phyloP scores from a whole-genome alignment of 2,113 vertebrate species.

The Zosterops hypoxanthus region DNA sequence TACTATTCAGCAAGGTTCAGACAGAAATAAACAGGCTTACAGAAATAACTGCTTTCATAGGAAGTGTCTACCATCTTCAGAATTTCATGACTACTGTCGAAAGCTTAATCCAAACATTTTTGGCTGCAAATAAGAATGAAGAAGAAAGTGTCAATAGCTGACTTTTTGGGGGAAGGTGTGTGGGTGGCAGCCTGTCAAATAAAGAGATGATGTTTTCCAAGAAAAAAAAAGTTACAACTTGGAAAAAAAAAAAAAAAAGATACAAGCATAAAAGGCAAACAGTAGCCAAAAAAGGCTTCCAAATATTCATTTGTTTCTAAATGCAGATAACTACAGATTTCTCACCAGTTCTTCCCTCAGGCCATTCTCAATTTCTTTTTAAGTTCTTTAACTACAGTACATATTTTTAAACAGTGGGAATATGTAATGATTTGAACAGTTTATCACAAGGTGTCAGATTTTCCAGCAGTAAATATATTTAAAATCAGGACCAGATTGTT shows the following conservation, averaged over 20 bases:
- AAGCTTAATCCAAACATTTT: conserved; percentile 21
- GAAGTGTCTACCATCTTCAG: not conserved
- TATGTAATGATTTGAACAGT: not conserved
- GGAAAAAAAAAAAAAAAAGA: not conserved
- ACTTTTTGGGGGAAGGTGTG: not conserved
- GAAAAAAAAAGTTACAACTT: not conserved
- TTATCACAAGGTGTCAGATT: not conserved
- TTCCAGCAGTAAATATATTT: not conserved
- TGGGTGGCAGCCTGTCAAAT: not conserved
- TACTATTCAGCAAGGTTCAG: not conserved
- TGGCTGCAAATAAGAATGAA: not conserved
- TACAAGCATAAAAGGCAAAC: not conserved
- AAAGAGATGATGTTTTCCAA: not conserved
- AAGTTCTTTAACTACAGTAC: not conserved
- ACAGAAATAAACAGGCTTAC: conserved; percentile 1
- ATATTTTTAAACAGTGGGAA: not conserved
- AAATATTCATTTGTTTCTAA: not conserved
- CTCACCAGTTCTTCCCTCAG: not conserved
- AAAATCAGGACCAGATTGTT: not conserved
- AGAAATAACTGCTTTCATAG: not conserved
- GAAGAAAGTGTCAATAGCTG: not conserved
- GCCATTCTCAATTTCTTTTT: not conserved
- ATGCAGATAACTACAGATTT: not conserved
- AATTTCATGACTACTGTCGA: not conserved
- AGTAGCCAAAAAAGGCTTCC: not conserved